Base-by-base conservation (phyloP, 2,797 vertebrate species). In the Apogon talboti region DNA sequence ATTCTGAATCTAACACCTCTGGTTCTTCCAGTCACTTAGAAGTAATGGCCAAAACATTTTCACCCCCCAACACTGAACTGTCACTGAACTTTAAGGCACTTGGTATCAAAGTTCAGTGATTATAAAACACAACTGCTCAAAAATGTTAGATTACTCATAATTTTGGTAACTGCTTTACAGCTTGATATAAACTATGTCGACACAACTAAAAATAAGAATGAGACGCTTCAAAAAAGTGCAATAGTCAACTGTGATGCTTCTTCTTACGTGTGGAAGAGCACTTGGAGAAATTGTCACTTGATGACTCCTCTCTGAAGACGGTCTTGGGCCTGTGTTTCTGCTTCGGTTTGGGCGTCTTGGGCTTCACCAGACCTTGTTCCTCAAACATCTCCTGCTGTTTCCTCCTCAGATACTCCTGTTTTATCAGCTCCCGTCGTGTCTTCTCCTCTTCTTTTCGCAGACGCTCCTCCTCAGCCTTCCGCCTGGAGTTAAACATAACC, bases 381-480 rank as follows among this genome's bases (percentile, higher is more conserved):
- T 99, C 98, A 60, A 97, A 67, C 41, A 97, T 86, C 28, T 96
- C 95, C 56, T 96, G 92, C 86, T 99, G 98, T 80, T 99, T 99
- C 74, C 94, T 92, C 55, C 93, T 90, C 61, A 99, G 79, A 77
- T 99, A 98, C 8, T 98, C 97, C 79, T 99, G 98, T 76, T 99
- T 99, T 52, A 99, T 99, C 1, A 99, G 93, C 37, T 99, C 98
- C 18, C 96, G 90, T 0, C 98, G 92, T 0, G 95, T 95, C 74
- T 98, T 99, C 89, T 99, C 98, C 41, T 99, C 97, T 12, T 99
- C 98, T 59, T 99, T 99, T 48, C 96, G 95, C 78, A 97, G 76
- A 0, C 98, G 93, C 0, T 99, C 98, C 64, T 99, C 97, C 67
- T 99, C 97, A 0, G 98, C 97, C 83, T 98, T 99, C 7, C 97